Conservation (phyloP, 1,140 invertebrate species). For the Drosophila ambigua region DNA sequence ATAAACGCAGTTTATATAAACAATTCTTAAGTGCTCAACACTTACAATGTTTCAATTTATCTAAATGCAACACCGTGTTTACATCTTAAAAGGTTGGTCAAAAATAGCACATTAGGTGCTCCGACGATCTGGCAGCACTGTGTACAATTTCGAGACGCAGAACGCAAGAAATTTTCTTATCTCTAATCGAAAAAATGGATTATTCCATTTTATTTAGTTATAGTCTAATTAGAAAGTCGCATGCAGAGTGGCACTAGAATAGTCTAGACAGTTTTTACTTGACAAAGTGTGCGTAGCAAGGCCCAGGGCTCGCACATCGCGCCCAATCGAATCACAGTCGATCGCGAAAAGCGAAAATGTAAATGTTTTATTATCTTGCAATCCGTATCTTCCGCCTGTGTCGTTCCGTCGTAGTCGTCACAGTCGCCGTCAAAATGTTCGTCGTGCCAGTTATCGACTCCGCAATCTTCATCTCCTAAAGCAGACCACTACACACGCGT, state of each 20-base stretch:
- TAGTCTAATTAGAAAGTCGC: constrained; percentile 69
- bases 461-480: constrained; percentile 78
- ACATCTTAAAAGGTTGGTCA: constrained; percentile 35
- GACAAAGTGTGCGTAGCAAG: constrained; percentile 1
- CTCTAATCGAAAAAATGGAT: constrained; percentile 70
- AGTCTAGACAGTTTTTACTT: constrained; percentile 11
- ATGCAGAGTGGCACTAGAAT: constrained; percentile 27
- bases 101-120: constrained; percentile 19
- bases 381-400: constrained; percentile 63
- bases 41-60: neutral
- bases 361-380: constrained; percentile 77
- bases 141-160: constrained; percentile 77
- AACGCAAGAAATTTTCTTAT: constrained; percentile 72
- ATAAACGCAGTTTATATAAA: too few relatives aligned
- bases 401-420: constrained; percentile 26
- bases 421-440: constrained; percentile 64
- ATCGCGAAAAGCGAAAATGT: constrained; percentile 41
- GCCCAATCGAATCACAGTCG: constrained; percentile 16
- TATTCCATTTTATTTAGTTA: constrained; percentile 71
- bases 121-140: constrained; percentile 38
- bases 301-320: constrained; percentile 22
- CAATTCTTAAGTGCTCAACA: too few relatives aligned
- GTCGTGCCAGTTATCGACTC: constrained; percentile 77
- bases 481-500: constrained; percentile 48
- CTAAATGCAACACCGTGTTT: constrained; percentile 52